Conservation (phyloP, 2,888 invertebrate genomes). For the Morpho deidamia region DNA sequence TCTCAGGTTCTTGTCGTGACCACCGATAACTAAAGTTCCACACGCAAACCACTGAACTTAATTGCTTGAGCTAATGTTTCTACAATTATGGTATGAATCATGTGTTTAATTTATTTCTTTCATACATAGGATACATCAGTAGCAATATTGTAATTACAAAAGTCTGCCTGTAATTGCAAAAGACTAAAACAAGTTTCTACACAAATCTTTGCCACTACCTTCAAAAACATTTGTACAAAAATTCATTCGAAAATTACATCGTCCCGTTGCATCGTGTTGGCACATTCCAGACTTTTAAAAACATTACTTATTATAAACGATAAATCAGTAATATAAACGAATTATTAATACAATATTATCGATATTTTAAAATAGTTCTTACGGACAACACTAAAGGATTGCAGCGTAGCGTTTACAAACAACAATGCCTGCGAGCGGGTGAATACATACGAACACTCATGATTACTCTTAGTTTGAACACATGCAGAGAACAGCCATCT, state of each 20-base stretch:
- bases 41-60: conserved; percentile 15
- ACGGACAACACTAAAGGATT: conserved; percentile 43
- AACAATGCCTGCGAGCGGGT: conserved; percentile 51
- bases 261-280: no score
- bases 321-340: no score
- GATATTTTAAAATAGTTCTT: background rate
- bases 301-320: no score
- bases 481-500: conserved; percentile 25
- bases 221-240: no score
- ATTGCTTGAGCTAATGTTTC: conserved; percentile 1
- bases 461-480: conserved; percentile 46
- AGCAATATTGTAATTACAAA: no score
- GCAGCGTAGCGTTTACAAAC: conserved; percentile 61
- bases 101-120: background rate
- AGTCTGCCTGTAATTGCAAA: no score
- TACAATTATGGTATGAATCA: background rate
- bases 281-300: no score
- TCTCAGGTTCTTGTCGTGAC: conserved; percentile 9
- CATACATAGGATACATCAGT: no score
- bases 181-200: no score
- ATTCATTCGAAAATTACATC: no score
- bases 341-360: background rate
- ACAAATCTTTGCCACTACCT: no score
- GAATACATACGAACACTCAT: conserved; percentile 47
- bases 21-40: conserved; percentile 16